These are phyloP conservation scores for Digitonthophagus gazella DNA, from an alignment of 2,888 invertebrate species.

Conservation along the genomic window DNA sequence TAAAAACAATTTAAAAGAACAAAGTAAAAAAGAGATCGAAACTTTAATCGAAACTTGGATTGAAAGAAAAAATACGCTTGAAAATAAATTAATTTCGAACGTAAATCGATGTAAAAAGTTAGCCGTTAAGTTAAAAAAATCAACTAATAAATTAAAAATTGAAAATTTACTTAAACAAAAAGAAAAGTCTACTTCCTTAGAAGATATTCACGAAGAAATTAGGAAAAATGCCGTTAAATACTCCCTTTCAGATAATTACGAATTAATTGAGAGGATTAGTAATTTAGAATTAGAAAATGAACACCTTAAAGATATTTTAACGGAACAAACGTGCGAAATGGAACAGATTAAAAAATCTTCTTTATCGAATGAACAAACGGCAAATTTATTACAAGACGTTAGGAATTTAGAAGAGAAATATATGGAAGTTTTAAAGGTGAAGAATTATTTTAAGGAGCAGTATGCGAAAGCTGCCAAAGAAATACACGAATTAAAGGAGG, in stretches of 20 bases:
- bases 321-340: slow-evolving; percentile 44
- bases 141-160: slow-evolving; percentile 48
- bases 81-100: slow-evolving; percentile 57
- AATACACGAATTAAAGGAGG: slow-evolving; percentile 61
- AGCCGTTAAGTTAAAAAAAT: slow-evolving; percentile 59
- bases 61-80: slow-evolving; percentile 53
- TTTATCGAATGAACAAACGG: slow-evolving; percentile 65
- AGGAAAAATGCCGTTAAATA: slow-evolving; percentile 41
- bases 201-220: slow-evolving; percentile 37
- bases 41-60: slow-evolving; percentile 32
- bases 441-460: slow-evolving; percentile 73
- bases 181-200: slow-evolving; percentile 30
- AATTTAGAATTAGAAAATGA: slow-evolving; percentile 45
- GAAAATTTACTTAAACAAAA: slow-evolving; percentile 34
- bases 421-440: slow-evolving; percentile 62
- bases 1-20: slow-evolving; percentile 55
- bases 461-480: slow-evolving; percentile 70
- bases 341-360: slow-evolving; percentile 56
- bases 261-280: slow-evolving; percentile 44
- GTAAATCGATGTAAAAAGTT: slow-evolving; percentile 62
- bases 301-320: slow-evolving; percentile 41
- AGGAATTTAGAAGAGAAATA: slow-evolving; percentile 65
- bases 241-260: slow-evolving; percentile 37
- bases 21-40: slow-evolving; percentile 31
- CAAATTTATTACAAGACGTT: slow-evolving; percentile 65